A percentile compares a stretch with the other conserved stretches of the same genome.
These are phyloP conservation scores for Acanthosoma haemorrhoidale DNA, from an alignment of 2,888 invertebrate genomes.

Conservation along the genomic window DNA sequence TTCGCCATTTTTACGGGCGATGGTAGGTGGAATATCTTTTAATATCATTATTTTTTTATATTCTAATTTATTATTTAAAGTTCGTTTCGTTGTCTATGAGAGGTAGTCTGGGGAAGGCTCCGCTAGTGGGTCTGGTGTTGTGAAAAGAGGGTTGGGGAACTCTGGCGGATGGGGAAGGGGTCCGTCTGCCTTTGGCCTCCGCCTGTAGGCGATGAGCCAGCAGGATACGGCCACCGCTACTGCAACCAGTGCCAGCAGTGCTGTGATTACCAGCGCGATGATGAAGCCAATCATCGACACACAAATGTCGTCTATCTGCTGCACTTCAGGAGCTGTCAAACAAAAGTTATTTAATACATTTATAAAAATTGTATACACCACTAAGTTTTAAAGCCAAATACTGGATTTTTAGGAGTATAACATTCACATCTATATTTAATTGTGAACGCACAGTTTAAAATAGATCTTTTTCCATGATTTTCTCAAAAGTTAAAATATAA, in stretches of 20 bases:
- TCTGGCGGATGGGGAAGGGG: slow-evolving; percentile 92
- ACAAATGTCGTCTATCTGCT: slow-evolving; percentile 75
- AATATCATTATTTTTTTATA: slow-evolving; percentile 24
- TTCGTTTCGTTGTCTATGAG: slow-evolving; percentile 41
- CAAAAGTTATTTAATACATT: no score
- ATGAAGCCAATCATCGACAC: slow-evolving; percentile 90
- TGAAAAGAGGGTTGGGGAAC: slow-evolving; percentile 89
- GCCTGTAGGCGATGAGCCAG: slow-evolving; percentile 89
- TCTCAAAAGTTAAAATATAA: no score
- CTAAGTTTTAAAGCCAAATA: no score
- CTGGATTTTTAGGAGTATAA: no score
- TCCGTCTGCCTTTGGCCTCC: slow-evolving; percentile 79
- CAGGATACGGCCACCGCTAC: slow-evolving; percentile 92
- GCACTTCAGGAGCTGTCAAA: slow-evolving; percentile 41
- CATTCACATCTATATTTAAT: no score
- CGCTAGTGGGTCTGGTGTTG: slow-evolving; percentile 71
- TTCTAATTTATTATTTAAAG: slow-evolving; percentile 14
- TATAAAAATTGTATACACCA: no score
- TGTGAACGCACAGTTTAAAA: no score
- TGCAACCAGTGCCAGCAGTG: slow-evolving; percentile 82
- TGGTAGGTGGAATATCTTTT: slow-evolving; percentile 6
- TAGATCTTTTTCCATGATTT: no score
- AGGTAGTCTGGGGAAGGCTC: slow-evolving; percentile 78
- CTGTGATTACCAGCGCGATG: slow-evolving; percentile 86
- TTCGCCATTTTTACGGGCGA: neutral